These are phyloP conservation scores for Trimorus sp. DNA, from an alignment of 2,888 invertebrate species.

Conservation along the genomic window DNA sequence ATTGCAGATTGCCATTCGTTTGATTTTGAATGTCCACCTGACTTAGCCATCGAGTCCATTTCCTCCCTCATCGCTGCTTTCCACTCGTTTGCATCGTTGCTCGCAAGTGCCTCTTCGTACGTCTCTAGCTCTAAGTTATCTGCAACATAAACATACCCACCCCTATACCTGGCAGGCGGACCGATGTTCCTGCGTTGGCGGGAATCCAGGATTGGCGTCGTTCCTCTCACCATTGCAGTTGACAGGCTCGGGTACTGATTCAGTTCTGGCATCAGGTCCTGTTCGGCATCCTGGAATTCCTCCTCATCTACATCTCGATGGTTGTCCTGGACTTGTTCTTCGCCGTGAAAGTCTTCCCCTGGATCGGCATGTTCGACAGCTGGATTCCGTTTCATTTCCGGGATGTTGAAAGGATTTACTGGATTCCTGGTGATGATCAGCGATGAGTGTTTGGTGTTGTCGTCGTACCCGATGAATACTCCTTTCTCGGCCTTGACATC, in stretches of 20 bases:
- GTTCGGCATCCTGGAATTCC: no score
- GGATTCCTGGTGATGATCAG: no score
- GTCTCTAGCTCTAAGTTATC: not conserved
- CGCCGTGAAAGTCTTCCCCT: no score
- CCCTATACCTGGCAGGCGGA: not conserved
- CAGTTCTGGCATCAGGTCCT: no score
- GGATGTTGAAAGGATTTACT: no score
- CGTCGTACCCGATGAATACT: conserved; percentile 16
- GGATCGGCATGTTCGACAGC: no score
- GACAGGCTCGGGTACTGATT: no score
- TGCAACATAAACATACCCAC: not conserved
- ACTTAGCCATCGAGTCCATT: conserved; percentile 34
- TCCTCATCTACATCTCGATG: no score
- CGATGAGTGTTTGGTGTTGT: not conserved
- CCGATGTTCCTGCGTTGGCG: not conserved
- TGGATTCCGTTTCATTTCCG: no score
- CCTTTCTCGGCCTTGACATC: conserved; percentile 29
- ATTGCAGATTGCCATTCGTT: conserved; percentile 65
- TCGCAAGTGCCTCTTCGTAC: not conserved
- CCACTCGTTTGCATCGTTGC: not conserved
- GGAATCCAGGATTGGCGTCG: no score
- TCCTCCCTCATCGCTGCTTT: conserved; percentile 32
- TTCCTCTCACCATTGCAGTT: no score
- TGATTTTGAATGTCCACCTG: conserved; percentile 20
- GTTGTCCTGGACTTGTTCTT: no score